Evolutionary conservation across 2,888 invertebrate genomes (phyloP), one percentile per base, ranked within the genome.

Genomic region (Glaucopsyche alexis): DNA sequence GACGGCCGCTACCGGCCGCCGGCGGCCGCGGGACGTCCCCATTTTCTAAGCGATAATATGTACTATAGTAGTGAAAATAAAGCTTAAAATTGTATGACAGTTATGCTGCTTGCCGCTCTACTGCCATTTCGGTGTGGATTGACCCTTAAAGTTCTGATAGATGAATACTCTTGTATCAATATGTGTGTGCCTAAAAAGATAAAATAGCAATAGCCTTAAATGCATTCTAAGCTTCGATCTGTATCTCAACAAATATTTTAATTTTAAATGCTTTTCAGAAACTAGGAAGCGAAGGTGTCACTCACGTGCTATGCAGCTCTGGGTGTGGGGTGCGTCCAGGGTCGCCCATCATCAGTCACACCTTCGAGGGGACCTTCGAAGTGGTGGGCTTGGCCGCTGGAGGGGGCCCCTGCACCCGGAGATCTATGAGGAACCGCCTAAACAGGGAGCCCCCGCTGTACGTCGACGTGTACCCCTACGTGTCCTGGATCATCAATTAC

Each of bases 291-390:
- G 85, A 87, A 78, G 87, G 87, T 0, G 83, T 90, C 0, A 87
- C 88, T 0, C 90, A 91, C 78, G 84, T 87, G 8, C 77, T 91
- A 0, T 91, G 91, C 79, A 87, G 82, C 42, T 86, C 90, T 3
- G 91, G 91, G 0, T 91, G 91, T 60, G 90, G 91, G 0, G 83
- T 91, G 1, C 82, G 91, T 0, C 79, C 84, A 0, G 91, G 91
- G 0, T 85, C 91, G 0, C 91, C 91, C 13, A 87, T 91, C 38
- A 78, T 87, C 70, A 87, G 80, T 73, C 91, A 90, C 47, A 80
- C 84, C 7, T 8, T 79, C 0, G 85, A 85, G 14, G 91, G 91
- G 0, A 77, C 81, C 8, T 91, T 86, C 74, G 87, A 91, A 73
- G 79, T 91, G 2, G 83, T 91, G 1, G 91, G 91, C 0, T 60